Evolutionary conservation across 2,797 vertebrate species (phyloP).

Genomic region (Hydrophis major): DNA sequence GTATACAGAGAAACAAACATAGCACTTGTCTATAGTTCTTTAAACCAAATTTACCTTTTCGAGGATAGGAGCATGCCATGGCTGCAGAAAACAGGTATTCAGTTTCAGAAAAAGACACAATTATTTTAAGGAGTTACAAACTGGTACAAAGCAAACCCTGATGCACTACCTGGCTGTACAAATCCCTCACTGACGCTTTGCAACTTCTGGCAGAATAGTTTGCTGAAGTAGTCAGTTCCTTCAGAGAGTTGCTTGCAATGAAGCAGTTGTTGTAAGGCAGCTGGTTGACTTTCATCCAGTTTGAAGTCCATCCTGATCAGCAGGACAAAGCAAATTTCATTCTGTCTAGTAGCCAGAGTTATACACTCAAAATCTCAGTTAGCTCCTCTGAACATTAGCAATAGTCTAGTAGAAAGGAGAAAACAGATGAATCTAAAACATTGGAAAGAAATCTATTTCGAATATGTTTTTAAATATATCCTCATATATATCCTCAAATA

Average conservation of each 20-base stretch:
- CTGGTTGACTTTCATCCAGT: background rate
- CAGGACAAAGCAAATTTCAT: background rate
- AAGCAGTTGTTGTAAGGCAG: background rate
- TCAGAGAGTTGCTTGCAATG: background rate
- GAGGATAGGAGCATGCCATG: background rate
- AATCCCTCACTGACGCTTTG: background rate
- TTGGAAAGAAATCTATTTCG: background rate
- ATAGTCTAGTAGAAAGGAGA: background rate
- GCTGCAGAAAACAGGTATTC: background rate
- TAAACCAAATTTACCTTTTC: background rate
- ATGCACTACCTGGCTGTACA: background rate
- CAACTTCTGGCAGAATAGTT: background rate
- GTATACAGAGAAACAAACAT: background rate
- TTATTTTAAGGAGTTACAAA: background rate
- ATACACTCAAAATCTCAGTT: background rate
- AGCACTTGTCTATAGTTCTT: background rate
- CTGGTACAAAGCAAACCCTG: background rate
- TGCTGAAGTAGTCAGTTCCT: background rate
- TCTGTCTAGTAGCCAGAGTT: background rate
- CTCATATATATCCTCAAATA: background rate
- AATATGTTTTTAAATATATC: background rate
- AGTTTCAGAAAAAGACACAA: background rate
- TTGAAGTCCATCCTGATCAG: background rate
- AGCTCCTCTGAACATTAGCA: background rate
- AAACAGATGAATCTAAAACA: background rate